Conservation (phyloP, 1,140 invertebrate species). For the Drosophila albomicans region DNA sequence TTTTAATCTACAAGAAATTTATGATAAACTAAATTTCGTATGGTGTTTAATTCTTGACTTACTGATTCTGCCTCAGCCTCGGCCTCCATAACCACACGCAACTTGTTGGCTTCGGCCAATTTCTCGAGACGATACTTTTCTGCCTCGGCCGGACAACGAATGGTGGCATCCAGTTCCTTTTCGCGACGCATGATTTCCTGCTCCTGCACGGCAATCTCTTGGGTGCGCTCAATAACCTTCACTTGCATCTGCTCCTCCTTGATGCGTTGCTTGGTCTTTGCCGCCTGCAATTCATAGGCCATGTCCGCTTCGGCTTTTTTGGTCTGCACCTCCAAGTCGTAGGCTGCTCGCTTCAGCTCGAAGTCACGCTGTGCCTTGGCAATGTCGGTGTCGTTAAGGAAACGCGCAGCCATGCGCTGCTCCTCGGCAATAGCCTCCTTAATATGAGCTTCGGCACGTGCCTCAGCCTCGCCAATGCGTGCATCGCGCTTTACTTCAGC, state of each 20-base stretch:
- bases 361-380: constrained; percentile 98
- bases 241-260: constrained; percentile 99
- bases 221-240: constrained; percentile 95
- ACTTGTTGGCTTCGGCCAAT: constrained; percentile 95
- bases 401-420: constrained; percentile 95
- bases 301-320: constrained; percentile 97
- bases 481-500: constrained; percentile 98
- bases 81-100: constrained; percentile 94
- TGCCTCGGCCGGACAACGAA: constrained; percentile 96
- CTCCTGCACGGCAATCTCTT: constrained; percentile 96
- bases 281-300: constrained; percentile 97
- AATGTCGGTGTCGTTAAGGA: constrained; percentile 97
- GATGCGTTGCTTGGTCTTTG: constrained; percentile 97
- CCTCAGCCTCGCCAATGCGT: constrained; percentile 98
- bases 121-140: constrained; percentile 97
- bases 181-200: constrained; percentile 94
- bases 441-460: constrained; percentile 93
- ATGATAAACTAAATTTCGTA: not conserved
- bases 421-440: constrained; percentile 98
- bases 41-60: not conserved
- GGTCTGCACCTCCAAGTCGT: constrained; percentile 98
- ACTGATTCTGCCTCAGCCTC: constrained; percentile 96
- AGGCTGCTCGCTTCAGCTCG: constrained; percentile 98
- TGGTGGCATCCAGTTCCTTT: constrained; percentile 95
- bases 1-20: constrained; percentile 79